phyloP scores from a whole-genome alignment of 2,888 invertebrate species.

The Priocnemis perturbator region DNA sequence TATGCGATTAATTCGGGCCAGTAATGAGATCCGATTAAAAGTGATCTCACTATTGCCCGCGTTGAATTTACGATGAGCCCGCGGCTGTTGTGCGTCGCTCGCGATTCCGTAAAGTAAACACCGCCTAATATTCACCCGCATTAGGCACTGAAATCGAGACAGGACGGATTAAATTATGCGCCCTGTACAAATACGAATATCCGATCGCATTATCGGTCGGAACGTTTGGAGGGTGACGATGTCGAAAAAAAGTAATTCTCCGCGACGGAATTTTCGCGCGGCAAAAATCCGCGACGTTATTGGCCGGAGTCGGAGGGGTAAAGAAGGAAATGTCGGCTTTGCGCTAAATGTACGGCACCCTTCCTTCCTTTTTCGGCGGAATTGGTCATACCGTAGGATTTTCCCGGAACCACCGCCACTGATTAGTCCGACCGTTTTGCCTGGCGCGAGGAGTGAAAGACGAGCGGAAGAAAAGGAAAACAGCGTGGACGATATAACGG shows the following conservation, averaged over 20 bases:
- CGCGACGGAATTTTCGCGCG: no score
- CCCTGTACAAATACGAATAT: no score
- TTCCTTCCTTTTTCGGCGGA: slow-evolving; percentile 22
- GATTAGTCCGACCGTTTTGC: slow-evolving; percentile 45
- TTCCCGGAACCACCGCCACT: slow-evolving; percentile 46
- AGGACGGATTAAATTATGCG: no score
- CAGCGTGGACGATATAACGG: slow-evolving; percentile 6
- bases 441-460: slow-evolving; percentile 22
- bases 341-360: slow-evolving; percentile 32
- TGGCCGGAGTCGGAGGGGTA: slow-evolving; percentile 1
- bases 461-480: slow-evolving; percentile 30
- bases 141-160: no score
- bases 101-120: no score
- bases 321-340: slow-evolving; percentile 40
- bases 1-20: slow-evolving; percentile 9
- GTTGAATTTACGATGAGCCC: slow-evolving; percentile 25
- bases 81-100: no score
- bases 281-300: no score
- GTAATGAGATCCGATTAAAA: slow-evolving; percentile 40
- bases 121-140: no score
- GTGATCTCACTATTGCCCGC: slow-evolving; percentile 18
- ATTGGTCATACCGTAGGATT: slow-evolving; percentile 56
- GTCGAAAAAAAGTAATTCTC: no score
- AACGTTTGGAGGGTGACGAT: no score
- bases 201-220: no score